phyloP scores from a whole-genome alignment of 2,797 vertebrate genomes.

The Karalla daura region DNA sequence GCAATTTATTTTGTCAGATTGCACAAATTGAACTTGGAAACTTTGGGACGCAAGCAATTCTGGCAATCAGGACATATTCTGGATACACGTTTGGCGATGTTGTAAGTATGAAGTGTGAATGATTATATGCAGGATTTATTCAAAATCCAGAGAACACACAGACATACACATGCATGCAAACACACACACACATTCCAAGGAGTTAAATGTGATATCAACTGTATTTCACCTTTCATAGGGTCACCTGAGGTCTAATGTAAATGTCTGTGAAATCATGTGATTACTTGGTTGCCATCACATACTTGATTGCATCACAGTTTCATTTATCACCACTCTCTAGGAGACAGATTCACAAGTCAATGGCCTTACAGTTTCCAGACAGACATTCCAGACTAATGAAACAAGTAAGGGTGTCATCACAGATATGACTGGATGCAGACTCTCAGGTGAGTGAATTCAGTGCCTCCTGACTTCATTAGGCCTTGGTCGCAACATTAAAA shows the following conservation, averaged over 20 bases:
- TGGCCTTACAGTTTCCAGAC: slow-evolving; percentile 35
- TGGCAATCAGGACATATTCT: slow-evolving; percentile 58
- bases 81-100: slow-evolving; percentile 42
- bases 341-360: slow-evolving; percentile 46
- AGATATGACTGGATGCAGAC: slow-evolving; percentile 58
- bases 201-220: too few relatives aligned
- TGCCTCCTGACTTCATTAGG: not conserved
- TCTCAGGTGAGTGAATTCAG: slow-evolving; percentile 30
- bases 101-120: slow-evolving; percentile 20
- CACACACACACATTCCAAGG: too few relatives aligned
- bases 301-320: not conserved
- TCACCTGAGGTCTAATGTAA: not conserved
- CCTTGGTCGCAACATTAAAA: not conserved
- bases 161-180: not conserved
- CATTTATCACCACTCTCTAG: slow-evolving; percentile 22
- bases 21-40: slow-evolving; percentile 64
- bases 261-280: not conserved
- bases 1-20: slow-evolving; percentile 36
- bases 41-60: slow-evolving; percentile 59
- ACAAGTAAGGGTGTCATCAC: slow-evolving; percentile 47
- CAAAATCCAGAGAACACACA: not conserved
- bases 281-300: not conserved
- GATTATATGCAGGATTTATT: not conserved
- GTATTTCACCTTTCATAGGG: too few relatives aligned
- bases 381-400: slow-evolving; percentile 35